Conservation (phyloP, 2,113 vertebrate genomes). For the Clarias magur region DNA sequence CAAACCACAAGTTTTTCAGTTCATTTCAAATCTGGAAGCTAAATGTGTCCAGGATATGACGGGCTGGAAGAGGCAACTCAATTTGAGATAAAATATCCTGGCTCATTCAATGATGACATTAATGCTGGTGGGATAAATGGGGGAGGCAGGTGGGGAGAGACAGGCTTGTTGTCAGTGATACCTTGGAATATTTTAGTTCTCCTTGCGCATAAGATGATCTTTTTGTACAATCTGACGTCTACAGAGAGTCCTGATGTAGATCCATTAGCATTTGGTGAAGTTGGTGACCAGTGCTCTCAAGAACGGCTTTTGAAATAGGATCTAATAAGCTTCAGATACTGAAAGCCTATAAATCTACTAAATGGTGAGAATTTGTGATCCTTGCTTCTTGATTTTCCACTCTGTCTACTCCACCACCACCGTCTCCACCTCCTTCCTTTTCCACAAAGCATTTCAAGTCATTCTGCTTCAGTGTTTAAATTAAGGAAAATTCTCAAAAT, state of each 20-base stretch:
- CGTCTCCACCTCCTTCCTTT: too few relatives aligned
- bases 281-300: background rate
- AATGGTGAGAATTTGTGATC: background rate
- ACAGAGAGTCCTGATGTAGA: background rate
- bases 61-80: background rate
- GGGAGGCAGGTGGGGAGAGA: background rate
- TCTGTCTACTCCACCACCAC: background rate
- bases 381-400: background rate
- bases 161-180: background rate
- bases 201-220: background rate
- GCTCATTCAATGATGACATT: background rate
- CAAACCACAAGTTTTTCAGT: background rate
- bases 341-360: background rate
- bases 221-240: background rate
- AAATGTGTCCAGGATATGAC: background rate
- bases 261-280: background rate
- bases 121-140: too few relatives aligned
- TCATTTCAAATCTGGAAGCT: background rate
- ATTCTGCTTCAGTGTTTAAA: background rate
- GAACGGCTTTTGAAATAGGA: background rate
- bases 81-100: background rate
- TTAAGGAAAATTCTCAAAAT: background rate
- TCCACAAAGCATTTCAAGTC: background rate
- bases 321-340: background rate
- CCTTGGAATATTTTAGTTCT: background rate